Conservation (phyloP, 1,140 invertebrate genomes). For the Mamestra configurata region DNA sequence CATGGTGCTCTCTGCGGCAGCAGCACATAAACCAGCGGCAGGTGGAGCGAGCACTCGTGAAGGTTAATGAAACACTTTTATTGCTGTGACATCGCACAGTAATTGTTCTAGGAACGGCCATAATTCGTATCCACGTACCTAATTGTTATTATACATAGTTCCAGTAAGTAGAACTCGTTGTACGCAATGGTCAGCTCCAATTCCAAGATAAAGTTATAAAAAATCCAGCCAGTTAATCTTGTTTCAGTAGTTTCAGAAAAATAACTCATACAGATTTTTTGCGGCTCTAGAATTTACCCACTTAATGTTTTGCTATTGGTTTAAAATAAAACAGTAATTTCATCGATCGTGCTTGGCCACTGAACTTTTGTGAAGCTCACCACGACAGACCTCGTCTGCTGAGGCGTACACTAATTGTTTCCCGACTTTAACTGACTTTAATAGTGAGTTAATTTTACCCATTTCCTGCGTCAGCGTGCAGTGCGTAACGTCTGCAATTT, state of each 20-base stretch:
- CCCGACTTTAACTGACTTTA: conserved; percentile 8
- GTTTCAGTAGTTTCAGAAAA: background rate
- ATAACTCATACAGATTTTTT: background rate
- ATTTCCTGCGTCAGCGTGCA: conserved; percentile 31
- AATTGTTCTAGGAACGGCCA: conserved; percentile 30
- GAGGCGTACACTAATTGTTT: conserved; percentile 1
- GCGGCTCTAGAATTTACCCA: background rate
- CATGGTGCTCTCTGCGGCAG: conserved; percentile 42
- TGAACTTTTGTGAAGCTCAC: too few species aligned
- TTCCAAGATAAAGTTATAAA: background rate
- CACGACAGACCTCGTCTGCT: background rate
- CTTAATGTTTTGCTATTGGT: background rate
- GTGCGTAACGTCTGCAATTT: conserved; percentile 28
- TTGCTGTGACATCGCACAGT: conserved; percentile 31
- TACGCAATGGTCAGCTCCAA: background rate
- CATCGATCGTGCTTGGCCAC: conserved; percentile 2
- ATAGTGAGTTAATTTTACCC: conserved; percentile 31
- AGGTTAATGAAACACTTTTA: conserved; percentile 47
- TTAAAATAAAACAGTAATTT: conserved; percentile 1
- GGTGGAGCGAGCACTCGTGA: conserved; percentile 52
- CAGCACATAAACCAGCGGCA: conserved; percentile 52
- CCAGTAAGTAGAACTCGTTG: conserved; percentile 20
- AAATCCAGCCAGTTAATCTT: background rate
- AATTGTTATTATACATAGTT: conserved; percentile 39
- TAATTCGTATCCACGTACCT: conserved; percentile 9